Percentiles rank a stretch among this genome's conserved stretches.
These are phyloP conservation scores for Regulus satrapa DNA, from an alignment of 2,113 vertebrate genomes.

Conservation along the genomic window DNA sequence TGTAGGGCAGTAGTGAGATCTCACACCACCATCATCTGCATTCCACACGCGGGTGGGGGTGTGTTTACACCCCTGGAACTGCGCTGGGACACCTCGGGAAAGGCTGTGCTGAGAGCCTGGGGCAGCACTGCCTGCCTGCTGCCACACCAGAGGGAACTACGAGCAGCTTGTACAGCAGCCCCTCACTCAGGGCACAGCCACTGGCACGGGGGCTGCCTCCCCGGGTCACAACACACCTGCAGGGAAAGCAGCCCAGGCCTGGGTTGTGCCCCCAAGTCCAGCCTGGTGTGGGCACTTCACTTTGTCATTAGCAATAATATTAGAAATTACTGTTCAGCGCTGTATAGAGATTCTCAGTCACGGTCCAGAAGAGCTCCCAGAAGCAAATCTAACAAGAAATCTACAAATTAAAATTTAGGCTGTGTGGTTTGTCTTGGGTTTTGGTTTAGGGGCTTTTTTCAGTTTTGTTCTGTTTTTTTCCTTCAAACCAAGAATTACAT, in stretches of 20 bases:
- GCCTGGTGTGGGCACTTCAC: background rate
- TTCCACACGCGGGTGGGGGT: background rate
- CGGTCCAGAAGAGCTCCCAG: background rate
- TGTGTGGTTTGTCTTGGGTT: background rate
- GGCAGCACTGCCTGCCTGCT: background rate
- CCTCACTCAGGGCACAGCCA: accelerated
- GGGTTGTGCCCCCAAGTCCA: accelerated
- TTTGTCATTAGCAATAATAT: background rate
- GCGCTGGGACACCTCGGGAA: background rate
- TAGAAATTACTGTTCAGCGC: background rate
- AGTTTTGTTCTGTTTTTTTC: background rate
- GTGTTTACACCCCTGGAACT: background rate
- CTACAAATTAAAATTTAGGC: background rate
- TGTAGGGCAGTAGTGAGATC: background rate
- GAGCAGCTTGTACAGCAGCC: background rate
- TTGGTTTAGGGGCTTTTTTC: background rate
- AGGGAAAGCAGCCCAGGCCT: background rate
- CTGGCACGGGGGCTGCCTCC: background rate
- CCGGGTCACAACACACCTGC: background rate
- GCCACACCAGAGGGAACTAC: accelerated
- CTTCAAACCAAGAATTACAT: background rate
- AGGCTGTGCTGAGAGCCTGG: accelerated
- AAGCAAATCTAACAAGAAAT: background rate
- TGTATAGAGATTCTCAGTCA: background rate
- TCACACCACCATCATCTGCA: background rate